Evolutionary conservation across 2,113 vertebrate species (phyloP).

Genomic region (Syngnathus typhle): DNA sequence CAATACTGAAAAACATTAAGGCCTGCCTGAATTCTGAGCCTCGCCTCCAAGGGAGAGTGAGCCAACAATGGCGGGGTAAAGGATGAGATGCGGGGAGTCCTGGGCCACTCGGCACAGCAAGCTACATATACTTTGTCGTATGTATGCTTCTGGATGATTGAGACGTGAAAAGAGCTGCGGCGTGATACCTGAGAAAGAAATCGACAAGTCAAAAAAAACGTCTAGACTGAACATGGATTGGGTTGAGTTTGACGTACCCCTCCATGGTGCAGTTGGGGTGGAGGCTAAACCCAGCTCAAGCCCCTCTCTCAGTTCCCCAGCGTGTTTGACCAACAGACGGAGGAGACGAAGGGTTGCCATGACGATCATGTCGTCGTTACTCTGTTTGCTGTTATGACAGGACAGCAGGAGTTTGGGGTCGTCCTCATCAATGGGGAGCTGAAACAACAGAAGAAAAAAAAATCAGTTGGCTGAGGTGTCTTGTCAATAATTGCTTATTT

Average conservation of each 20-base stretch:
- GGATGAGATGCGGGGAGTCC: slow-evolving; percentile 92
- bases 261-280: slow-evolving; percentile 95
- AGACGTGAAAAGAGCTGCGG: slow-evolving; percentile 96
- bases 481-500: too few species aligned
- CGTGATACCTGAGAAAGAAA: slow-evolving; percentile 80
- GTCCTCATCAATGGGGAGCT: slow-evolving; percentile 87
- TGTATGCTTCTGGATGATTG: slow-evolving; percentile 95
- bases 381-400: slow-evolving; percentile 83
- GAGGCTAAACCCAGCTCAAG: slow-evolving; percentile 91
- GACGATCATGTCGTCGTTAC: slow-evolving; percentile 93
- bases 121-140: slow-evolving; percentile 95
- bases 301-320: slow-evolving; percentile 90
- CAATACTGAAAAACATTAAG: background rate
- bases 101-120: slow-evolving; percentile 92
- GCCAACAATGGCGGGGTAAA: slow-evolving; percentile 96
- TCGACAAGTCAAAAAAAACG: background rate
- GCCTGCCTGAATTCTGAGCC: slow-evolving; percentile 83
- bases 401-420: slow-evolving; percentile 80
- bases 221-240: too few species aligned
- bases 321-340: slow-evolving; percentile 91
- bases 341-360: slow-evolving; percentile 93
- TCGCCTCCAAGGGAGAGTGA: slow-evolving; percentile 93
- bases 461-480: background rate
- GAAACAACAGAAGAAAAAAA: slow-evolving; percentile 11
- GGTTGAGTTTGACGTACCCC: slow-evolving; percentile 65